Base-by-base conservation (phyloP, 1,140 invertebrate genomes). In the Drosophila equinoxialis region DNA sequence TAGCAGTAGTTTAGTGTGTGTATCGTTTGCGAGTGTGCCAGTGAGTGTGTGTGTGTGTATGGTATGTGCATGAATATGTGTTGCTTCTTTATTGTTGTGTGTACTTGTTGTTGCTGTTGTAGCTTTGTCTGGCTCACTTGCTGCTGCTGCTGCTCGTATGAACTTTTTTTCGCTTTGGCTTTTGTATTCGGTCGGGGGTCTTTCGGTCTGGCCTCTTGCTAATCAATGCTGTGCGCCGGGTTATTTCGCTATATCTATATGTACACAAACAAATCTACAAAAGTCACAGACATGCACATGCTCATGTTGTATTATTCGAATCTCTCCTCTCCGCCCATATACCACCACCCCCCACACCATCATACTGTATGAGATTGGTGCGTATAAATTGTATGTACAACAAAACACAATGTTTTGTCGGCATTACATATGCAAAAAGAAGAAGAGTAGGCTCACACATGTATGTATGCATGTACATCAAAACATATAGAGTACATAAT, bases 201-300 rank as follows among this genome's bases (percentile, higher is more conserved):
- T 65, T 23, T 57, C 35, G 83, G 45, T 51, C 45, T 51, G 45
- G 45, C 45, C 45, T 51, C 79, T 54, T 84, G 77, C 84, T 89
- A 89, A 89, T 89, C 85, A 89, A 84, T 90, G 85, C 84, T 89
- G 84, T 74, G 81, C 84, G 84, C 84, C 84, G 86, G 84, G 69
- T 89, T 77, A 63, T 90, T 89, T 89, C 68, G 85, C 84, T 89
- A 89, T 89, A 89, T 89, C 84, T 89, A 89, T 89, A 89, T 89
- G 84, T 89, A 89, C 85, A 89, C 84, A 90, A 89, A 89, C 84
- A 89, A 89, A 89, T 89, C 84, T 90, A 90, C 84, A 89, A 89
- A 89, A 87, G 84, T 75, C 80, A 69, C 85, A 80, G 84, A 89
- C 74, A 77, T 79, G 77, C 70, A 79, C 64, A 74, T 80, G 74